Conservation (phyloP, 92 coral and sea anemone genomes). For the Porites evermanni region DNA sequence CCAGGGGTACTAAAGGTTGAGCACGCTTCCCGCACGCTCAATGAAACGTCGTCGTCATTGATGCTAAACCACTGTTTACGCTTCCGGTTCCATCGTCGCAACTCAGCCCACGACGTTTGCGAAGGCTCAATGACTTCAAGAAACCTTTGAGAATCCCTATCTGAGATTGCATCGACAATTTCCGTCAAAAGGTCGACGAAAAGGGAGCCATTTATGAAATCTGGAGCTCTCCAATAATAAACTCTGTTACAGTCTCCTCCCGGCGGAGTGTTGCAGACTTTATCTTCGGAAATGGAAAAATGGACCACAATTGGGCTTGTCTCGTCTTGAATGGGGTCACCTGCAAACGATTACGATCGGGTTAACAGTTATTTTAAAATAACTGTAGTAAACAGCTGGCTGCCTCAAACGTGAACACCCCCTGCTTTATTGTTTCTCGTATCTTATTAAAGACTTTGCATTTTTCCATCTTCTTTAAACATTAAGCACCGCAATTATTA, state of each 20-base stretch:
- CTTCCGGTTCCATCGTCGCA: conserved; percentile 11
- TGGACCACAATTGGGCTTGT: conserved; percentile 20
- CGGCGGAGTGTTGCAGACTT: background rate
- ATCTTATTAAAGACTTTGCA: no score
- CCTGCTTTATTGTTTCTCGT: no score
- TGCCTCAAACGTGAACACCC: no score
- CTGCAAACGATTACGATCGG: background rate
- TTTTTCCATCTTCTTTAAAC: no score
- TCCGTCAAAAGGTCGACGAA: conserved; percentile 26
- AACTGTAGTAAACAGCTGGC: no score
- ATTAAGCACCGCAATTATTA: no score
- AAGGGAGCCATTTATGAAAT: conserved; percentile 28
- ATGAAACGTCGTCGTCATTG: background rate
- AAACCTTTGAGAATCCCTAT: background rate
- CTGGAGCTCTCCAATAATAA: conserved; percentile 38
- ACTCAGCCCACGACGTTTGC: background rate
- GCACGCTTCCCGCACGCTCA: background rate
- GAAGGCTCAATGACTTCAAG: background rate
- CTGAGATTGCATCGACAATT: conserved; percentile 27
- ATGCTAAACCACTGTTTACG: conserved; percentile 12
- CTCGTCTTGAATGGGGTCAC: background rate
- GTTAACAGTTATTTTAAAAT: no score
- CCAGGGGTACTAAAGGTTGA: background rate
- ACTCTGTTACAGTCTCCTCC: background rate
- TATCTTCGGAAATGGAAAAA: conserved; percentile 1